Base-by-base conservation (phyloP, 1,140 invertebrate genomes). In the Melitaea cinxia region DNA sequence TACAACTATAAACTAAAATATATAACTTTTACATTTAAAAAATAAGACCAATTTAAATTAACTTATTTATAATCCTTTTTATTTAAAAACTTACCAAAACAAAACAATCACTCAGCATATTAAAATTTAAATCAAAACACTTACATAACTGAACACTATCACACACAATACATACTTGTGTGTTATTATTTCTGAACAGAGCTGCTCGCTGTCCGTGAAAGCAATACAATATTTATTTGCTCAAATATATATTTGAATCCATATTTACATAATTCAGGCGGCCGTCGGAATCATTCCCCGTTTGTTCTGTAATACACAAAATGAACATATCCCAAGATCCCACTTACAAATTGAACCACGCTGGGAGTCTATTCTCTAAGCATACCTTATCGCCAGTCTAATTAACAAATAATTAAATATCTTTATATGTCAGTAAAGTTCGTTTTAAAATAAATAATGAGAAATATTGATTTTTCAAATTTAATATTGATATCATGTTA, bases 271-370 rank as follows among this genome's bases (percentile, higher is more conserved):
- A 90, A 87, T 82, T 86, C 78, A 71, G 65, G 68, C 81, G 68
- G 65, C 70, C 72, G 69, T 47, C 68, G 68, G 75, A 79, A 79
- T 82, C 71, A 85, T 82, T 85, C 76, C 78, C 77, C 73, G 73
- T 72, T 81, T 77, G 81, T 84, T 82, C 75, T 80, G 75, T 85
- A 79, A 80, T 86, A 86, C 83, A 83, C 82, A 75, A 88, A 90
- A 88, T 88, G 85, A 86, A 81, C 83, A 78, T 88, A 90, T 88
- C 88, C 88, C 85, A 85, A 90, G 88, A 90, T 90, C 88, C 85
- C 85, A 65, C 79, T 82, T 80, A 90, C 85, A 90, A 90, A 88
- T 88, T 88, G 85, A 82, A 78, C 83, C 75, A 59, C 65, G 71
- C 62, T 45, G 68, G 63, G 49, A 77, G 62, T 50, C 64, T 87